Evolutionary conservation across 2,113 vertebrate species (phyloP).

Genomic region (Polypterus bichir): DNA sequence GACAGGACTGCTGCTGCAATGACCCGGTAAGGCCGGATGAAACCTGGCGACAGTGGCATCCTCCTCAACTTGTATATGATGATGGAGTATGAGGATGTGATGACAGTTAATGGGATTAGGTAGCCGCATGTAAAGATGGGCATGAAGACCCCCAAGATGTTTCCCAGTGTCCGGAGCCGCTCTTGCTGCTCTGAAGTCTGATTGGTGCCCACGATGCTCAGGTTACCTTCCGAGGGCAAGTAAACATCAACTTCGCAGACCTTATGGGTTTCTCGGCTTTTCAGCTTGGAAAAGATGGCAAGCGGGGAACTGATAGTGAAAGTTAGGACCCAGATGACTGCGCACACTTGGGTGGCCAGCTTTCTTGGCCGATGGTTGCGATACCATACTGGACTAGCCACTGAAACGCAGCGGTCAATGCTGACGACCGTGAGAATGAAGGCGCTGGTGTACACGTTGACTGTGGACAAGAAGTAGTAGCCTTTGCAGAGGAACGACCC

Average conservation of each 20-base stretch:
- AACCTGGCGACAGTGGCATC: background rate
- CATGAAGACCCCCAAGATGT: background rate
- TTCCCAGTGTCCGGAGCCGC: background rate
- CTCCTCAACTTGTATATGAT: background rate
- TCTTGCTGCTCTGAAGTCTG: background rate
- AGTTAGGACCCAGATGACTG: background rate
- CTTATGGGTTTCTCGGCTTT: background rate
- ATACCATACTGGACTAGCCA: conserved; percentile 9
- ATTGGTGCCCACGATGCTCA: background rate
- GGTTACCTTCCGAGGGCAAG: background rate
- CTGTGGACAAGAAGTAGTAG: background rate
- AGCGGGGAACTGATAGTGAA: background rate
- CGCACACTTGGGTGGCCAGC: background rate
- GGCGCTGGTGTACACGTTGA: conserved; percentile 8
- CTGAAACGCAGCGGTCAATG: conserved; percentile 5
- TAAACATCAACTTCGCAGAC: background rate
- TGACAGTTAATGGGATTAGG: background rate
- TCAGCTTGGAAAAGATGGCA: background rate
- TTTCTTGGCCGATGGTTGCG: background rate
- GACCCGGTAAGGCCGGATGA: background rate
- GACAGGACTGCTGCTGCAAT: background rate
- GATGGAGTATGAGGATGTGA: background rate
- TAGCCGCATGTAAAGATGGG: background rate
- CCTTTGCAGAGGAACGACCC: conserved; percentile 1
- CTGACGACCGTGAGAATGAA: conserved; percentile 4